These are phyloP conservation scores for Varecia variegata DNA, from an alignment of 2,797 vertebrate species.

Conservation along the genomic window DNA sequence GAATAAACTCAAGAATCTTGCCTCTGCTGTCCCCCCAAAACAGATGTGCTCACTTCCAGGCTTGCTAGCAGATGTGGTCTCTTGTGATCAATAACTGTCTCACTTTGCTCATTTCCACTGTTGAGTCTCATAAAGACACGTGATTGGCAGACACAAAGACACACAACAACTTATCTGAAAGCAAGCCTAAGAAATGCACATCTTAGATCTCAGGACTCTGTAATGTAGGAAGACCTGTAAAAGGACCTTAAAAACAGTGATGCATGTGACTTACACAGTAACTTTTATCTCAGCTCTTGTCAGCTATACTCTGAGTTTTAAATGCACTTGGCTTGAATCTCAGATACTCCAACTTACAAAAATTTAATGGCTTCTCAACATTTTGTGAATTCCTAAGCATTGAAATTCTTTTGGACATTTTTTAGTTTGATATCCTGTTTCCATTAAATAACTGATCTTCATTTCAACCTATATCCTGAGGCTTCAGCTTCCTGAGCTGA, in stretches of 20 bases:
- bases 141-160: not conserved
- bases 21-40: not conserved
- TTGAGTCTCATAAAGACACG: not conserved
- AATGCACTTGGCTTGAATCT: not conserved
- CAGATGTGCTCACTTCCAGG: not conserved
- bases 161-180: not conserved
- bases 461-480: not conserved
- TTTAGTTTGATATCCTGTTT: not conserved
- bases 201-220: not conserved
- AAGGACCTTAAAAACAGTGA: not conserved
- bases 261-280: not conserved
- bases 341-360: not conserved
- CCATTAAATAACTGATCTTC: not conserved
- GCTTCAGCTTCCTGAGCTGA: not conserved
- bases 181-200: not conserved
- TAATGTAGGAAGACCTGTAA: not conserved
- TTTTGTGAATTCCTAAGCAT: not conserved
- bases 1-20: not conserved
- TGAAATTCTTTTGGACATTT: not conserved
- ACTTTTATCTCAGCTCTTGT: not conserved
- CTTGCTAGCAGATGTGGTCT: not conserved
- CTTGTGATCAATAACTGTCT: not conserved
- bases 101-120: not conserved
- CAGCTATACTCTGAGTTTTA: not conserved
- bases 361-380: not conserved